Conservation (phyloP, 2,888 invertebrate species). For the Caenorhabditis doughertyi region DNA sequence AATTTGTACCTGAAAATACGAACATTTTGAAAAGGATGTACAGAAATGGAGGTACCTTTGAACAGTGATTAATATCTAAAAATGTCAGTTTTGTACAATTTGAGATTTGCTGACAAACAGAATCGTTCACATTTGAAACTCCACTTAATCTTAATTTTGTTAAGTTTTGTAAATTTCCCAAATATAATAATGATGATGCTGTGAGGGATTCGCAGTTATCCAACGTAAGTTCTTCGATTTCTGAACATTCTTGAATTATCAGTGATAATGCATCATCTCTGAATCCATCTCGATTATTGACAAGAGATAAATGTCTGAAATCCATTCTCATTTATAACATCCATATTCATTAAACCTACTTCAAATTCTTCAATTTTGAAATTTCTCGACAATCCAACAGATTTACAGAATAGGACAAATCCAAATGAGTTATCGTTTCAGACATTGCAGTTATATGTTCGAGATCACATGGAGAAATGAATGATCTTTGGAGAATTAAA, state of each 20-base stretch:
- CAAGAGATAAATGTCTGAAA: conserved; percentile 30
- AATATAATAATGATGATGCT: conserved; percentile 13
- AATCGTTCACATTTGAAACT: conserved; percentile 53
- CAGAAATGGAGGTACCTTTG: conserved; percentile 35
- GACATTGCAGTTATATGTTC: conserved; percentile 47
- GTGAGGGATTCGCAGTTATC: conserved; percentile 50
- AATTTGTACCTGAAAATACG: conserved; percentile 33
- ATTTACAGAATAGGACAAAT: conserved; percentile 57
- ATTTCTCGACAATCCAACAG: conserved; percentile 43
- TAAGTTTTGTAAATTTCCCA: conserved; percentile 42
- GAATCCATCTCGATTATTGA: conserved; percentile 57
- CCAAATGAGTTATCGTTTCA: conserved; percentile 48
- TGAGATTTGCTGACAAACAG: conserved; percentile 46
- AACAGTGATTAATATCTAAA: conserved; percentile 55
- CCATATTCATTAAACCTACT: conserved; percentile 2
- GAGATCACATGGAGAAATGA: conserved; percentile 50
- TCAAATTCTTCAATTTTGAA: conserved; percentile 36
- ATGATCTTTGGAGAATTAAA: conserved; percentile 53
- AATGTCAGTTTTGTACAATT: conserved; percentile 36
- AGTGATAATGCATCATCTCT: conserved; percentile 25
- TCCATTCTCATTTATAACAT: neutral
- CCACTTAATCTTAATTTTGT: conserved; percentile 51
- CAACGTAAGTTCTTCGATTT: conserved; percentile 29
- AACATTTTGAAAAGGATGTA: neutral
- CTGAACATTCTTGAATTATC: conserved; percentile 31